phyloP scores from a whole-genome alignment of 2,888 invertebrate species.

The Slavum lentiscoides region DNA sequence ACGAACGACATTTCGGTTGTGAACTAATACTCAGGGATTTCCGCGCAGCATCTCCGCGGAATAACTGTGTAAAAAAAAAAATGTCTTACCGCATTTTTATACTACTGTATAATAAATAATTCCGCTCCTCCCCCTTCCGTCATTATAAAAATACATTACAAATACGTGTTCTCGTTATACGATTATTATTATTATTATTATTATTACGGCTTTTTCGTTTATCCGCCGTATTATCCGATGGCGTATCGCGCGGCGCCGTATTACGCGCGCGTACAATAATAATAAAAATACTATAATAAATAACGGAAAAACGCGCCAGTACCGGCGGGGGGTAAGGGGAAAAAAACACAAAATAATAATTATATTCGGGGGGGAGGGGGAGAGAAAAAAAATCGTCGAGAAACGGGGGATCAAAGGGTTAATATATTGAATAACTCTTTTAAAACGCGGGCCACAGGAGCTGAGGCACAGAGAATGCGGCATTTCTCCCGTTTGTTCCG shows the following conservation, averaged over 20 bases:
- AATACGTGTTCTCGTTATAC: too few relatives aligned
- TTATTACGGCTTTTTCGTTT: constrained; percentile 27
- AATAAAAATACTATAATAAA: too few relatives aligned
- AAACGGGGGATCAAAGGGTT: constrained; percentile 15
- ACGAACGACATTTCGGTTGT: too few relatives aligned
- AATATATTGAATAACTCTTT: constrained; percentile 43
- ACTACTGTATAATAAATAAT: neutral
- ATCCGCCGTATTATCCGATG: constrained; percentile 10
- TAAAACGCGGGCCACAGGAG: neutral
- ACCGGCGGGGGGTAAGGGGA: too few relatives aligned
- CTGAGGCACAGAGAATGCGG: neutral
- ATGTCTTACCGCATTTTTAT: neutral
- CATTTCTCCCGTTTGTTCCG: constrained; percentile 41
- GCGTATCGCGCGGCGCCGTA: too few relatives aligned
- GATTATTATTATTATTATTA: neutral
- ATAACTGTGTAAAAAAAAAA: neutral
- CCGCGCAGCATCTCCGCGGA: neutral
- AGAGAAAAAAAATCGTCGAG: too few relatives aligned
- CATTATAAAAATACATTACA: too few relatives aligned
- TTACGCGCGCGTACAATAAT: too few relatives aligned
- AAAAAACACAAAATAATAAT: constrained; percentile 6
- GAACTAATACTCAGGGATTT: neutral
- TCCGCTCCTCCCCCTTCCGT: neutral
- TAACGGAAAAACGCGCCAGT: neutral
- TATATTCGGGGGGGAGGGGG: constrained; percentile 1